Evolutionary conservation across 2,888 invertebrate species (phyloP).

Genomic region (Netelia melanura): DNA sequence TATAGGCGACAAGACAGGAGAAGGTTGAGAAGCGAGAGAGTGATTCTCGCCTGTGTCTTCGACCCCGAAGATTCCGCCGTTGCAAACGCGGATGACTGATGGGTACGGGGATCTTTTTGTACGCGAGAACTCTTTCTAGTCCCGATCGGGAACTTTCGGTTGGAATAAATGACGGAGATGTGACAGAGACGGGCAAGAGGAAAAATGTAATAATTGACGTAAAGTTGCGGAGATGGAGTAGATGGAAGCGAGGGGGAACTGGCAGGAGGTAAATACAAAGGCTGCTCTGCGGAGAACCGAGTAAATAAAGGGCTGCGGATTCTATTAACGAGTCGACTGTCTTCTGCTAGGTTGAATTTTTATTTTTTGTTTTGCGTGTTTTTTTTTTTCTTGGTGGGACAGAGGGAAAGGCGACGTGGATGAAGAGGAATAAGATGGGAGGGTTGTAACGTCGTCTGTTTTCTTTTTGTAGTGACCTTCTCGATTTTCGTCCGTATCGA

Average conservation of each 20-base stretch:
- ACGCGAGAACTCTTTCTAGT: constrained; percentile 14
- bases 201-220: constrained; percentile 53
- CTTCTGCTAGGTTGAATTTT: not conserved
- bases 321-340: constrained; percentile 77
- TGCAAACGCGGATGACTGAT: constrained; percentile 9
- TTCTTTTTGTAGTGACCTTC: too few species aligned
- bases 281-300: constrained; percentile 72
- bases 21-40: constrained; percentile 5
- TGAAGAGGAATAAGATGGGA: not conserved
- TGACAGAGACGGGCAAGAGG: constrained; percentile 18
- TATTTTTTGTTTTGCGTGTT: constrained; percentile 1
- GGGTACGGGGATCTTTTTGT: not conserved
- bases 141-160: constrained; percentile 45
- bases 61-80: constrained; percentile 29
- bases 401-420: not conserved
- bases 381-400: constrained; percentile 54
- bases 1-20: constrained; percentile 32
- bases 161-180: constrained; percentile 38
- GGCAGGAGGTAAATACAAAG: constrained; percentile 74
- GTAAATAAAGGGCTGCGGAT: constrained; percentile 79
- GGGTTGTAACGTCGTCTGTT: too few species aligned
- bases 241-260: constrained; percentile 71
- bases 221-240: constrained; percentile 55
- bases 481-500: too few species aligned
- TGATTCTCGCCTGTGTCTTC: constrained; percentile 33